Conservation (phyloP, 1,140 invertebrate species). For the Trichonephila inaurata region DNA sequence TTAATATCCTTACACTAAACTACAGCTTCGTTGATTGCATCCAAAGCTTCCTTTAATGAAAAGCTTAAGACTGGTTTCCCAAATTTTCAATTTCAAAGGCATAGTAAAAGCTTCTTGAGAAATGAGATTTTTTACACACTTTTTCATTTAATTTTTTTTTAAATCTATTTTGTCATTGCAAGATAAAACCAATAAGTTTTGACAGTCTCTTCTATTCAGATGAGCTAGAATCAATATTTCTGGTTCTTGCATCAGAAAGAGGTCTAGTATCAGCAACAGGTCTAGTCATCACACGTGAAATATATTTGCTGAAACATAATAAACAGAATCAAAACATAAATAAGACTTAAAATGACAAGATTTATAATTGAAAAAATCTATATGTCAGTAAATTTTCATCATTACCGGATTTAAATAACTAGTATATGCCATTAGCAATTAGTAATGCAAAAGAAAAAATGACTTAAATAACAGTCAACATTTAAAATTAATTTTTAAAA, state of each 20-base stretch:
- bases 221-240: conserved; percentile 8
- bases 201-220: not conserved
- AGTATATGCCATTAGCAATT: no score
- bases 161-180: not conserved
- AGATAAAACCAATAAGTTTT: not conserved
- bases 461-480: no score
- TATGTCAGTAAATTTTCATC: no score
- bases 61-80: not conserved
- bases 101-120: conserved; percentile 1
- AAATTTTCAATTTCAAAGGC: not conserved
- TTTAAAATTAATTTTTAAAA: no score
- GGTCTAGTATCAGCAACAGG: no score
- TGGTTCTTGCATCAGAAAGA: not conserved
- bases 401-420: no score
- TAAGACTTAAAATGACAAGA: not conserved
- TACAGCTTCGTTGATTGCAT: not conserved
- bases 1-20: not conserved
- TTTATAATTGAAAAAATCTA: no score
- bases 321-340: not conserved
- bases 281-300: not conserved
- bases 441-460: no score
- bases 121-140: not conserved
- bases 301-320: conserved; percentile 28
- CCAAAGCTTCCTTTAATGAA: not conserved
- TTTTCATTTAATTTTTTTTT: not conserved